phyloP scores from a whole-genome alignment of 2,888 invertebrate genomes.

The Eumerus sabulonum region DNA sequence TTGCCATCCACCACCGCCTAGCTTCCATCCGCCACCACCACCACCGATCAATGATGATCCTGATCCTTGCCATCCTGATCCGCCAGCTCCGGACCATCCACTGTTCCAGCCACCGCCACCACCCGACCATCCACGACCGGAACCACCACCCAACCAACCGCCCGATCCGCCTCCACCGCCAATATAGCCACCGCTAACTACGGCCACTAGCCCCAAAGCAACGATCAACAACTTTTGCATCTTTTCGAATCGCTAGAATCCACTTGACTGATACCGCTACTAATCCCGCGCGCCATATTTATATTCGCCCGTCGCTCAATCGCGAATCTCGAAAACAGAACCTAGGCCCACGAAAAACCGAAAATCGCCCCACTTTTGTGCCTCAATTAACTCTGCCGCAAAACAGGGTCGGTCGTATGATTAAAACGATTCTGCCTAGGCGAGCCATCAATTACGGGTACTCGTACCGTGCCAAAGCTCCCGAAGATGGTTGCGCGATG shows the following conservation, averaged over 20 bases:
- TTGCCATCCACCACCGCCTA: constrained; percentile 62
- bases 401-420: constrained; percentile 40
- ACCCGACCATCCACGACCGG: constrained; percentile 58
- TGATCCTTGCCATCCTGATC: constrained; percentile 33
- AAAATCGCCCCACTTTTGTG: constrained; percentile 53
- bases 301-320: constrained; percentile 34
- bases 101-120: constrained; percentile 62
- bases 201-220: constrained; percentile 57
- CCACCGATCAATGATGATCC: too few species aligned
- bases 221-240: constrained; percentile 67
- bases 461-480: too few species aligned
- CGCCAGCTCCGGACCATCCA: background rate
- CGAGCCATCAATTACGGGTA: constrained; percentile 64
- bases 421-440: constrained; percentile 58
- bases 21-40: constrained; percentile 58
- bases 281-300: constrained; percentile 53
- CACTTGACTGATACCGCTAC: constrained; percentile 62
- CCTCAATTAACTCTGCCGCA: constrained; percentile 44
- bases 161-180: constrained; percentile 49
- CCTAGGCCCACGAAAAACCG: constrained; percentile 22
- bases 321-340: constrained; percentile 43
- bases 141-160: constrained; percentile 69
- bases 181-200: constrained; percentile 49
- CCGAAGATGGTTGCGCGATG: constrained; percentile 26
- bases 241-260: constrained; percentile 61